Conservation (phyloP, 1,140 invertebrate species). For the Periplaneta americana region DNA sequence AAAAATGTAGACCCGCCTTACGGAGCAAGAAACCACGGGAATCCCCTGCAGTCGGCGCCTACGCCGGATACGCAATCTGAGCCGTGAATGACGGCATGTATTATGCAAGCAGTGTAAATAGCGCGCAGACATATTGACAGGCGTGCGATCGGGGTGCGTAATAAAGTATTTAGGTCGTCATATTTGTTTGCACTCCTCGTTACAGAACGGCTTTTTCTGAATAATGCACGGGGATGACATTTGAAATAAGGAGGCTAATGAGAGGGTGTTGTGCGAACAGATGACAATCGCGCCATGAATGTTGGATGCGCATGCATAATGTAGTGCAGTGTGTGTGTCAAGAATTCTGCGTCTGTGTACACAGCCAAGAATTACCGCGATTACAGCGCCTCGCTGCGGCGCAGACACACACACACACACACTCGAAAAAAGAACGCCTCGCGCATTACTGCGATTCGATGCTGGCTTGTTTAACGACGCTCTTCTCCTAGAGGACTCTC, state of each 20-base stretch:
- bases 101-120: neutral
- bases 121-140: neutral
- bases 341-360: neutral
- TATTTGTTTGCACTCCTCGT: neutral
- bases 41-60: no score
- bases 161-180: neutral
- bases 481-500: no score
- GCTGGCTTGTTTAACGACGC: no score
- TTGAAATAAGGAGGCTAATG: conserved; percentile 7
- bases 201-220: neutral
- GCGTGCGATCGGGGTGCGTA: neutral
- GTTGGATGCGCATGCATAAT: conserved; percentile 6
- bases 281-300: conserved; percentile 10
- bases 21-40: no score
- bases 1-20: no score
- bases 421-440: no score
- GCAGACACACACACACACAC: no score
- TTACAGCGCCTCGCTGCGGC: neutral
- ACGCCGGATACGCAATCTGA: no score
- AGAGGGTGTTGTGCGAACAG: conserved; percentile 3
- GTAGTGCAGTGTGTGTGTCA: neutral
- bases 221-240: conserved; percentile 4
- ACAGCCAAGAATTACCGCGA: neutral
- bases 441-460: no score
- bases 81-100: no score